These are phyloP conservation scores for Orthosia incerta DNA, from an alignment of 2,888 invertebrate species.

Conservation along the genomic window DNA sequence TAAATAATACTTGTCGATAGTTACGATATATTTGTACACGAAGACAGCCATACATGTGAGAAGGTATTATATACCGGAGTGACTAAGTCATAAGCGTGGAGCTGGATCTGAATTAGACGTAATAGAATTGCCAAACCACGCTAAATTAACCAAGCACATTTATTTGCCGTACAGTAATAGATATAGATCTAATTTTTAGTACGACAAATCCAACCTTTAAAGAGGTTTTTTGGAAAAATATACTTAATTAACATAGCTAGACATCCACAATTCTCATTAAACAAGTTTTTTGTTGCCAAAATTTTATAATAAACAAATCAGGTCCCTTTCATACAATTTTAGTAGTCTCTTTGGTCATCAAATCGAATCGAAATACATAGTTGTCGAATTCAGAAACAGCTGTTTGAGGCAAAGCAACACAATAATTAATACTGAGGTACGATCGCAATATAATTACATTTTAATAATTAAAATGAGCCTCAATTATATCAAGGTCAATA, in stretches of 20 bases:
- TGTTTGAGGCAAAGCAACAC: slow-evolving; percentile 57
- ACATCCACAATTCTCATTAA: background rate
- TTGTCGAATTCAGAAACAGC: slow-evolving; percentile 53
- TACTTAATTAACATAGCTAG: slow-evolving; percentile 23
- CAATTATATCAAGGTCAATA: slow-evolving; percentile 69
- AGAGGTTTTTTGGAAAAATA: slow-evolving; percentile 44
- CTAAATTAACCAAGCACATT: slow-evolving; percentile 43
- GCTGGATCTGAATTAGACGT: slow-evolving; percentile 50
- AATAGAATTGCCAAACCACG: background rate
- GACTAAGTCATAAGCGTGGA: slow-evolving; percentile 69
- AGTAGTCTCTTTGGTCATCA: slow-evolving; percentile 41
- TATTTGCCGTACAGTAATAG: slow-evolving; percentile 52
- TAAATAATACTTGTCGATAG: slow-evolving; percentile 85
- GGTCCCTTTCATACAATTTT: slow-evolving; percentile 22
- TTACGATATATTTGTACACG: slow-evolving; percentile 81
- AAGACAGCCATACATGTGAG: slow-evolving; percentile 80
- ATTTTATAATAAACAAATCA: slow-evolving; percentile 16
- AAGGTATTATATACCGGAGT: slow-evolving; percentile 79
- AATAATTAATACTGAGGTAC: slow-evolving; percentile 75
- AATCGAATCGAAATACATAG: slow-evolving; percentile 13
- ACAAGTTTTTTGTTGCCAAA: background rate
- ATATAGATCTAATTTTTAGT: slow-evolving; percentile 52
- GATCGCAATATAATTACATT: slow-evolving; percentile 60
- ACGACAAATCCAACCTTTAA: slow-evolving; percentile 45
- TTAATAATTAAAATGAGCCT: slow-evolving; percentile 64